Conservation (phyloP, 2,888 invertebrate species). For the Diarsia mendica region DNA sequence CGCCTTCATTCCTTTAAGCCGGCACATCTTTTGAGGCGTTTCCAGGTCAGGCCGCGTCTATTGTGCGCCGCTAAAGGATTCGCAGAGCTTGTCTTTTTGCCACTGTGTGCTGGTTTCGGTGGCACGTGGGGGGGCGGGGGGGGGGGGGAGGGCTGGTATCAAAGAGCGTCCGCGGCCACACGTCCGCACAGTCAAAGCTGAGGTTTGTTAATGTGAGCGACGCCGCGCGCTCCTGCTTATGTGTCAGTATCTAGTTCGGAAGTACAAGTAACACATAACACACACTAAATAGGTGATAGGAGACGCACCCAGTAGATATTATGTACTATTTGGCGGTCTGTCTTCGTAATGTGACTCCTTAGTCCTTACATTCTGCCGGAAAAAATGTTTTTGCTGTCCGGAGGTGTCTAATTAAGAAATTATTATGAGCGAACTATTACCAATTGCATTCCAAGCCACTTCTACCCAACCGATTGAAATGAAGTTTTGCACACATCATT, state of each 20-base stretch:
- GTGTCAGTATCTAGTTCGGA: background rate
- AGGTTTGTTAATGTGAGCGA: slow-evolving; percentile 9
- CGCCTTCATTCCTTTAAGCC: slow-evolving; percentile 61
- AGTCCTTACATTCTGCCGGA: no score
- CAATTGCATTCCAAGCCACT: no score
- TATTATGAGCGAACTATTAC: no score
- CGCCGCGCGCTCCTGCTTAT: background rate
- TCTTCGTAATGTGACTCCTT: background rate
- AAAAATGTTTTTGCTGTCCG: no score
- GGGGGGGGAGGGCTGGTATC: background rate
- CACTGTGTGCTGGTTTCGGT: slow-evolving; percentile 39
- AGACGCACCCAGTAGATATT: background rate
- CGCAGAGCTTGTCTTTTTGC: slow-evolving; percentile 55
- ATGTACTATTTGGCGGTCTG: background rate
- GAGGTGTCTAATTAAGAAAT: no score
- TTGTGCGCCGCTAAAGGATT: slow-evolving; percentile 56
- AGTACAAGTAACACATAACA: no score
- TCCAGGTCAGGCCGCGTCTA: slow-evolving; percentile 62
- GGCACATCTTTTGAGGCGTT: slow-evolving; percentile 64
- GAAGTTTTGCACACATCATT: no score
- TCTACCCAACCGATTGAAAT: no score
- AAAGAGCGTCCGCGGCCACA: slow-evolving; percentile 36
- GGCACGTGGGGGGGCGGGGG: background rate
- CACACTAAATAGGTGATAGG: background rate
- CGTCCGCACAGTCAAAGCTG: slow-evolving; percentile 7